Evolutionary conservation across 1,140 invertebrate genomes (phyloP).

Genomic region (Drosophila saltans): DNA sequence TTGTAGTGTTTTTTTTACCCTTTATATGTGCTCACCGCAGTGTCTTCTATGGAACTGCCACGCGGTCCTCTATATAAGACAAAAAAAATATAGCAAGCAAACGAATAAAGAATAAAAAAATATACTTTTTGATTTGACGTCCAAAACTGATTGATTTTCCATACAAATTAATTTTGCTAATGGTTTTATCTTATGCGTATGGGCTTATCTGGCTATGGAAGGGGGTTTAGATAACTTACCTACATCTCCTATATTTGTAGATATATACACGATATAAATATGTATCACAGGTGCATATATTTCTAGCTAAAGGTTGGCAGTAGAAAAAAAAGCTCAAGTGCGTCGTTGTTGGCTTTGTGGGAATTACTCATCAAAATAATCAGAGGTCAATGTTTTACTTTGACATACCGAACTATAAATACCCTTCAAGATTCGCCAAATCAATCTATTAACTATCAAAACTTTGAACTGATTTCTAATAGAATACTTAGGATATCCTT

Average conservation of each 20-base stretch:
- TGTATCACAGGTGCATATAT: no score
- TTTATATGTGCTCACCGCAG: neutral
- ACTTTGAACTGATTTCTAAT: neutral
- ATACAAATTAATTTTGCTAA: neutral
- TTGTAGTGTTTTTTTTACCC: neutral
- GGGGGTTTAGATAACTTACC: neutral
- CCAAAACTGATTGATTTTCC: constrained; percentile 2
- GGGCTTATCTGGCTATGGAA: neutral
- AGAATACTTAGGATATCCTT: neutral
- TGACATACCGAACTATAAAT: neutral
- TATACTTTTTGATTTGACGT: constrained; percentile 1
- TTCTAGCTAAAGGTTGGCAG: neutral
- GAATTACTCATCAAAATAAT: constrained; percentile 11
- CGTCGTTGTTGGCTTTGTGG: neutral
- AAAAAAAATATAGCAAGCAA: neutral
- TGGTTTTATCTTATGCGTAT: neutral
- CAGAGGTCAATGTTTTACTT: neutral
- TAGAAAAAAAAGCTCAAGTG: neutral
- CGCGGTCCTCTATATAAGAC: neutral
- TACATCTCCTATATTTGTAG: no score
- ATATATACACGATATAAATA: no score
- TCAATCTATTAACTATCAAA: no score
- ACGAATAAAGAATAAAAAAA: neutral
- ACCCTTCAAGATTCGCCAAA: neutral
- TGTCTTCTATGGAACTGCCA: constrained; percentile 3